Conservation (phyloP, 2,888 invertebrate species). For the Leptogaster cylindrica region DNA sequence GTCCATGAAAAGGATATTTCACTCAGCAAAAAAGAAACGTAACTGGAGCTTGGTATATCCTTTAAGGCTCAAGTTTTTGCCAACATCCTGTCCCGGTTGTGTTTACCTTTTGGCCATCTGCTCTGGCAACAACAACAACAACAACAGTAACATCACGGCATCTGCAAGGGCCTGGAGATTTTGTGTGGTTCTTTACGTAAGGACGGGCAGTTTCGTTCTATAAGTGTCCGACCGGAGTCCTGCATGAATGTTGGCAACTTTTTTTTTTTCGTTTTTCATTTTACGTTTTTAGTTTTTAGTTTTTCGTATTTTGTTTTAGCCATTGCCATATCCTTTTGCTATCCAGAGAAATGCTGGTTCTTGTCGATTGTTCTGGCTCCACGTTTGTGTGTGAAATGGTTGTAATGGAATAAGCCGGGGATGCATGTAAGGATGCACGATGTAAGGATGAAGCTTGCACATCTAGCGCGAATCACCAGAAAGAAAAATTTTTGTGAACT, state of each 20-base stretch:
- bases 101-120: slow-evolving; percentile 39
- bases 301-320: slow-evolving; percentile 38
- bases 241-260: not conserved
- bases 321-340: slow-evolving; percentile 23
- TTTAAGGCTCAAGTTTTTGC: slow-evolving; percentile 38
- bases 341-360: slow-evolving; percentile 27
- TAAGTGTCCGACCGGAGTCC: slow-evolving; percentile 28
- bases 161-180: slow-evolving; percentile 19
- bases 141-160: not conserved
- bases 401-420: not conserved
- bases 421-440: slow-evolving; percentile 27
- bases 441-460: slow-evolving; percentile 25
- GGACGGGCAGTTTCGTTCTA: slow-evolving; percentile 27
- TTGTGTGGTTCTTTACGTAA: slow-evolving; percentile 25
- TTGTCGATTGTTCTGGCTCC: slow-evolving; percentile 29
- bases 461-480: slow-evolving; percentile 30
- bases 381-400: not conserved
- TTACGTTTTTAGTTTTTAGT: too few species aligned
- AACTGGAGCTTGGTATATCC: slow-evolving; percentile 21
- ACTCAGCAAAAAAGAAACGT: slow-evolving; percentile 32
- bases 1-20: slow-evolving; percentile 32
- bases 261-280: slow-evolving; percentile 19
- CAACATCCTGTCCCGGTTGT: slow-evolving; percentile 39
- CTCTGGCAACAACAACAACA: not conserved
- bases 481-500: slow-evolving; percentile 33